Conservation (phyloP, 2,888 invertebrate species). For the Colostygia pectinataria region DNA sequence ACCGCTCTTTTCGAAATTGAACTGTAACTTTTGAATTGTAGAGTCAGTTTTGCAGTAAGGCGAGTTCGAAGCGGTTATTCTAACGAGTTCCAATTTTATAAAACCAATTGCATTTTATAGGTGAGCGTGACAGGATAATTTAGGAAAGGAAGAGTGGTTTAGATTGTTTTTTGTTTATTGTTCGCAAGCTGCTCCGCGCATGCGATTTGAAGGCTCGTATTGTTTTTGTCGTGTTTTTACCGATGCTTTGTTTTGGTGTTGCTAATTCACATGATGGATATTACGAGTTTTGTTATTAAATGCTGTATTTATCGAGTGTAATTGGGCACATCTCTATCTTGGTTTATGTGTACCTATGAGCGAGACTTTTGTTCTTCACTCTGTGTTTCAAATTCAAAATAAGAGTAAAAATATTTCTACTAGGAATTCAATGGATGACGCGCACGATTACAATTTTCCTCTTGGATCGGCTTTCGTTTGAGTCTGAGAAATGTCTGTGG, state of each 20-base stretch:
- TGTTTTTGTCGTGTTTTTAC: conserved; percentile 63
- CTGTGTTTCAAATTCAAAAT: conserved; percentile 17
- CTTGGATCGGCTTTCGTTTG: conserved; percentile 32
- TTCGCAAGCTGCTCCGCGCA: conserved; percentile 44
- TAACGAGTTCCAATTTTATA: conserved; percentile 73
- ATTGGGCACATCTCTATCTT: conserved; percentile 55
- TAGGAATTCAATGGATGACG: conserved; percentile 35
- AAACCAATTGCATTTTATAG: conserved; percentile 82
- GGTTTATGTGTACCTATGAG: background rate
- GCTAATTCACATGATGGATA: conserved; percentile 58
- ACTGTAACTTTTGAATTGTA: conserved; percentile 18
- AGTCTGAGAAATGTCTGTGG: conserved; percentile 27
- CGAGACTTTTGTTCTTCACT: conserved; percentile 9
- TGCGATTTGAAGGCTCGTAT: conserved; percentile 55
- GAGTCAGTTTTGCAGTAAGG: conserved; percentile 25
- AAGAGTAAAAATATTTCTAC: conserved; percentile 27
- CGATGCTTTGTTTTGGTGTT: conserved; percentile 59
- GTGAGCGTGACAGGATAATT: conserved; percentile 82
- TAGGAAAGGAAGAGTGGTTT: conserved; percentile 70
- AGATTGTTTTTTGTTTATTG: conserved; percentile 50
- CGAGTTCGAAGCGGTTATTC: conserved; percentile 48
- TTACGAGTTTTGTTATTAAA: conserved; percentile 52
- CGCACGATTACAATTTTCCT: conserved; percentile 39
- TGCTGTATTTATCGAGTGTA: conserved; percentile 63
- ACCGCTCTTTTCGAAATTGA: conserved; percentile 19